Evolutionary conservation across 2,888 invertebrate genomes (phyloP).

Genomic region (Steinernema carpocapsae): DNA sequence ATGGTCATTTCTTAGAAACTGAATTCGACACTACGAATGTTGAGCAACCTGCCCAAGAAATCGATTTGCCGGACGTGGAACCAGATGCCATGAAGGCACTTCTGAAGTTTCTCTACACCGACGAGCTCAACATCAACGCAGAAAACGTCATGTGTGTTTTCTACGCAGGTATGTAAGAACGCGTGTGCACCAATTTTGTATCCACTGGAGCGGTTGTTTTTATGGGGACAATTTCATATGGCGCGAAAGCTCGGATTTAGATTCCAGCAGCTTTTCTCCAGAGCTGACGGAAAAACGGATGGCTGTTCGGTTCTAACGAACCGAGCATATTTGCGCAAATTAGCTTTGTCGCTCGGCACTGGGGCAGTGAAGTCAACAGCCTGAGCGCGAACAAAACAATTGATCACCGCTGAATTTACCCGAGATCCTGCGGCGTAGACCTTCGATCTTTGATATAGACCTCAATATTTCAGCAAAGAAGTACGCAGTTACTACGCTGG

Average conservation of each 20-base stretch:
- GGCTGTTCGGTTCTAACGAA: constrained; percentile 31
- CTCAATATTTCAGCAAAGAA: constrained; percentile 79
- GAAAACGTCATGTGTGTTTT: constrained; percentile 86
- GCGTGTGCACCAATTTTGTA: too few species aligned
- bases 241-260: neutral
- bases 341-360: too few species aligned
- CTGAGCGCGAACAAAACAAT: constrained; percentile 20
- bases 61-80: constrained; percentile 83
- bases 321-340: too few species aligned
- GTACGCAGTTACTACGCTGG: constrained; percentile 83
- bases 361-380: too few species aligned
- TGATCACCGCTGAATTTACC: constrained; percentile 37
- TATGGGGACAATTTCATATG: too few species aligned
- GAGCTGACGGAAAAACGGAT: constrained; percentile 53
- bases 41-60: constrained; percentile 72
- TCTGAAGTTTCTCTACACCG: constrained; percentile 77
- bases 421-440: constrained; percentile 41
- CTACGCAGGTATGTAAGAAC: constrained; percentile 75
- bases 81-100: constrained; percentile 81
- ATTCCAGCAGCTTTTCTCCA: constrained; percentile 24
- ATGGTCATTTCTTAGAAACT: constrained; percentile 76
- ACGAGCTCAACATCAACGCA: constrained; percentile 82
- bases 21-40: neutral
- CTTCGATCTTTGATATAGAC: constrained; percentile 35
- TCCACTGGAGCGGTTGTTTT: too few species aligned